A percentile compares a stretch with the other conserved stretches of the same genome.
phyloP scores from a whole-genome alignment of 2,797 vertebrate species.

The Falco berigora region DNA sequence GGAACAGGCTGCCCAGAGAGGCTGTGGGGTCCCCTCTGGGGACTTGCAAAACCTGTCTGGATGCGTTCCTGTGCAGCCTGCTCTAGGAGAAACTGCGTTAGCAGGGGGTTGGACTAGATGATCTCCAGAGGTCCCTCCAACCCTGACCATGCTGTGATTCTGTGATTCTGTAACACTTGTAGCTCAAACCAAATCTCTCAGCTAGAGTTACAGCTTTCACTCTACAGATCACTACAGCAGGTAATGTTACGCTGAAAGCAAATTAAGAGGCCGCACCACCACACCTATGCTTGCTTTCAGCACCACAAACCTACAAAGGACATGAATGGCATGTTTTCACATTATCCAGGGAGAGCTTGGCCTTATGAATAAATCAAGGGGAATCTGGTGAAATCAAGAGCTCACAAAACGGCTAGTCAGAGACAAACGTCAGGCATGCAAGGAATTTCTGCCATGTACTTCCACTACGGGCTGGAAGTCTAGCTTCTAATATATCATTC shows the following conservation, averaged over 20 bases:
- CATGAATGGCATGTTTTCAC: background rate
- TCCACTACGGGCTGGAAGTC: background rate
- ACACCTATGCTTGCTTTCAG: rapidly evolving
- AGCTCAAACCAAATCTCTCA: background rate
- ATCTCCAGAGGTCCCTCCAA: too few relatives aligned
- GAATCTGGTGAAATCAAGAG: background rate
- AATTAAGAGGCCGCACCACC: background rate
- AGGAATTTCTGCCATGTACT: background rate
- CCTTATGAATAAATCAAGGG: background rate
- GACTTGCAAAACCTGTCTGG: too few relatives aligned
- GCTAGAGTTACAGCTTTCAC: background rate
- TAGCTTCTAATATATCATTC: background rate
- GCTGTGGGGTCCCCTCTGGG: too few relatives aligned
- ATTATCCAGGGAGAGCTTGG: background rate
- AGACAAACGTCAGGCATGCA: background rate
- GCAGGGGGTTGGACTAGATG: too few relatives aligned
- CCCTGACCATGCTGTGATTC: too few relatives aligned
- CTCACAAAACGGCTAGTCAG: background rate
- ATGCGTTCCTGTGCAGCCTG: too few relatives aligned
- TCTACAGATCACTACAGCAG: background rate
- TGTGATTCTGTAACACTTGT: background rate
- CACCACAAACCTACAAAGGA: background rate
- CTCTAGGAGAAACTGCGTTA: too few relatives aligned
- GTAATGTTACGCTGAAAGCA: background rate
- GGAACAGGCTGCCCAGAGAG: too few relatives aligned